A percentile compares a stretch with the other conserved stretches of the same genome.
Conservation (phyloP, 2,113 vertebrate genomes). For the Phyllostomus hastatus region DNA sequence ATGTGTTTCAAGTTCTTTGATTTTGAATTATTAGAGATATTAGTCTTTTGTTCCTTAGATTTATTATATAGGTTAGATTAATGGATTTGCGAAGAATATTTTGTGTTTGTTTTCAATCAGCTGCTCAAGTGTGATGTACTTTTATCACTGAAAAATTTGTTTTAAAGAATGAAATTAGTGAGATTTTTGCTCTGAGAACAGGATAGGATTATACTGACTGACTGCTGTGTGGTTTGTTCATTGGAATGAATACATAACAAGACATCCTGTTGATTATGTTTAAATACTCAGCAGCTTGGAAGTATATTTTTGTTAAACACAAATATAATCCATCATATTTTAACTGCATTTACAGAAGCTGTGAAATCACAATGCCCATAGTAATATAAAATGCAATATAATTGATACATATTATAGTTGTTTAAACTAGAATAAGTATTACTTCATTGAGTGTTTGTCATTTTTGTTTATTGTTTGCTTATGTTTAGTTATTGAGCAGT, state of each 20-base stretch:
- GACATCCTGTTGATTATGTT: not conserved
- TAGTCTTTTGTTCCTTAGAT: not conserved
- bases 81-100: not conserved
- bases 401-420: not conserved
- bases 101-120: not conserved
- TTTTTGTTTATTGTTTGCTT: constrained; percentile 53
- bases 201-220: not conserved
- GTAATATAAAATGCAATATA: not conserved
- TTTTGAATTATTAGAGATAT: not conserved
- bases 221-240: not conserved
- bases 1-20: not conserved
- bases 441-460: constrained; percentile 42
- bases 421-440: not conserved
- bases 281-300: not conserved
- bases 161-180: not conserved
- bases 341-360: not conserved
- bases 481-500: not conserved
- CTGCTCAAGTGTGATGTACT: not conserved
- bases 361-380: not conserved
- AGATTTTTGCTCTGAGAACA: not conserved
- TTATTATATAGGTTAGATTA: not conserved
- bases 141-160: not conserved
- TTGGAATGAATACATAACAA: not conserved
- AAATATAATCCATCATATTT: not conserved
- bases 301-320: not conserved